A percentile compares a stretch with the other conserved stretches of the same genome.
phyloP scores from a whole-genome alignment of 1,140 invertebrate species.

The Anoplophora glabripennis region DNA sequence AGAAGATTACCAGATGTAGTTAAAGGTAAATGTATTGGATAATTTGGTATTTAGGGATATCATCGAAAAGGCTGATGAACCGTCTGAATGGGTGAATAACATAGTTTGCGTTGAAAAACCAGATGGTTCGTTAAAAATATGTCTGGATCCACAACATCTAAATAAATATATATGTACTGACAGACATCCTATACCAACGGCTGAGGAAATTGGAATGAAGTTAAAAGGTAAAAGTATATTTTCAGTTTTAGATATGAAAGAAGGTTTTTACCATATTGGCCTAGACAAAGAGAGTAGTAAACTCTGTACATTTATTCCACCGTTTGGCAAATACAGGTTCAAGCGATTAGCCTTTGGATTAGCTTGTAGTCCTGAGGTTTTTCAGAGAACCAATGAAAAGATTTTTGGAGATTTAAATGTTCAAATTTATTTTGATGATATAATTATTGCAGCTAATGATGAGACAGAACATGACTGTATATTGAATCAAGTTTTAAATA shows the following conservation, averaged over 20 bases:
- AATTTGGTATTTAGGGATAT: no score
- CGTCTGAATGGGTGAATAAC: no score
- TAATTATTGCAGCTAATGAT: neutral
- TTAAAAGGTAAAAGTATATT: neutral
- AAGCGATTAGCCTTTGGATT: neutral
- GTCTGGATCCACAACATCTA: no score
- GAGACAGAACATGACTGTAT: slow-evolving; percentile 2
- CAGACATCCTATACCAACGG: neutral
- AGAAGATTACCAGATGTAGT: no score
- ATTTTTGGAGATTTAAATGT: neutral
- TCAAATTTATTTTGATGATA: slow-evolving; percentile 1
- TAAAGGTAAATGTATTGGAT: no score
- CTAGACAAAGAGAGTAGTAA: neutral
- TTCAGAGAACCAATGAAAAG: neutral
- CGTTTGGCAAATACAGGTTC: neutral
- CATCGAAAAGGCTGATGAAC: no score
- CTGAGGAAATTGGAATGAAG: slow-evolving; percentile 1
- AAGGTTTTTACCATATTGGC: neutral
- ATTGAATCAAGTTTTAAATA: slow-evolving; percentile 19
- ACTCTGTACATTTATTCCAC: slow-evolving; percentile 1
- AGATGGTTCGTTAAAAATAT: no score
- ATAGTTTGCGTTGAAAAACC: no score
- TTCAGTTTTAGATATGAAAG: neutral
- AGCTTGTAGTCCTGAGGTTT: neutral
- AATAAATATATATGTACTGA: neutral